phyloP scores from a whole-genome alignment of 2,113 vertebrate genomes.

The Xyrauchen texanus region DNA sequence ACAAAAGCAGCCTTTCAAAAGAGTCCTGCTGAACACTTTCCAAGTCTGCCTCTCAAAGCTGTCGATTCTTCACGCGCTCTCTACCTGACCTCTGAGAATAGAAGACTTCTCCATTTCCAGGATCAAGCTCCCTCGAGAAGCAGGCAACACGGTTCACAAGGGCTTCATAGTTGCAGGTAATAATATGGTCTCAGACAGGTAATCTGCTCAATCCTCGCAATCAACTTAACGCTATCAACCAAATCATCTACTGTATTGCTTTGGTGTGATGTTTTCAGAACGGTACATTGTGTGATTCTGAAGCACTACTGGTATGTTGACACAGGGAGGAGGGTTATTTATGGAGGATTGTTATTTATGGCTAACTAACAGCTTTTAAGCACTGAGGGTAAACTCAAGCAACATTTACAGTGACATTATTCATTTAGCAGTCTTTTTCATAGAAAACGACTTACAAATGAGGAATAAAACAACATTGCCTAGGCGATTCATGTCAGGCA shows the following conservation, averaged over 20 bases:
- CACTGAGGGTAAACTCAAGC: too few species aligned
- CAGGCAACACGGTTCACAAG: not conserved
- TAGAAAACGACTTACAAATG: too few species aligned
- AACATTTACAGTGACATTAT: too few species aligned
- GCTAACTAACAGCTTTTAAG: too few species aligned
- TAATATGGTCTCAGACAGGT: not conserved
- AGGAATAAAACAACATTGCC: too few species aligned
- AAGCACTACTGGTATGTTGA: too few species aligned
- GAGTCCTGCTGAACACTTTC: constrained; percentile 29
- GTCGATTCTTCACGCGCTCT: constrained; percentile 41
- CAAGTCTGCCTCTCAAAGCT: constrained; percentile 41
- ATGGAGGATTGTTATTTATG: too few species aligned
- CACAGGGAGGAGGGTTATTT: too few species aligned
- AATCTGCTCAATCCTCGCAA: not conserved
- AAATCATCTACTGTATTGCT: not conserved
- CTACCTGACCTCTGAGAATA: constrained; percentile 43
- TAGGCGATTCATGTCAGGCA: too few species aligned
- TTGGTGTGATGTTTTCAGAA: too few species aligned
- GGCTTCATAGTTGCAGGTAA: constrained; percentile 23
- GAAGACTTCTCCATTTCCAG: constrained; percentile 41
- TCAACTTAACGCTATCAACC: not conserved
- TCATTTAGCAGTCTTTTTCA: too few species aligned
- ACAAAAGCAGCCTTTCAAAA: constrained; percentile 72
- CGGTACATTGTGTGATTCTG: too few species aligned
- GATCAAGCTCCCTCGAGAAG: constrained; percentile 32